Evolutionary conservation across 2,888 invertebrate genomes (phyloP).

Genomic region (Loripinus fragilis): DNA sequence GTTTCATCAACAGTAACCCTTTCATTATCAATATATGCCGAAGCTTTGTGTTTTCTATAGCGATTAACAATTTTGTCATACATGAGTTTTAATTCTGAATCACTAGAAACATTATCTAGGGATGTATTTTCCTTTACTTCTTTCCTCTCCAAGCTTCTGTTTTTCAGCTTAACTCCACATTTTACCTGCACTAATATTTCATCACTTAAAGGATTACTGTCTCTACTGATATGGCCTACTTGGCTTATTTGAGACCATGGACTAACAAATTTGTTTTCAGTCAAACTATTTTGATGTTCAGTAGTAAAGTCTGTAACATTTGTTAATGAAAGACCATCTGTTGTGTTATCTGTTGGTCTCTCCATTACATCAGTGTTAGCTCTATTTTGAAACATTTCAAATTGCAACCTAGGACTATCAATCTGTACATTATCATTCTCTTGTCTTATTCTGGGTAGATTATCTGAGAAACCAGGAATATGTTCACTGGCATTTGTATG

Average conservation of each 20-base stretch:
- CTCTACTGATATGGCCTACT: not conserved
- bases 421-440: not conserved
- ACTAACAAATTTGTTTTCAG: slow-evolving; percentile 18
- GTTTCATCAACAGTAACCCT: slow-evolving; percentile 42
- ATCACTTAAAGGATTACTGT: not conserved
- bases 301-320: slow-evolving; percentile 52
- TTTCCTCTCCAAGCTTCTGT: not conserved
- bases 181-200: not conserved
- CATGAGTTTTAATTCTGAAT: not conserved
- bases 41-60: not conserved
- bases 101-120: not conserved
- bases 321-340: slow-evolving; percentile 47
- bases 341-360: not conserved
- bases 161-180: slow-evolving; percentile 4
- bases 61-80: slow-evolving; percentile 7
- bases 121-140: not conserved
- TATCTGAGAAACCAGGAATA: slow-evolving; percentile 41
- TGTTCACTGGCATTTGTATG: slow-evolving; percentile 46
- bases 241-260: not conserved
- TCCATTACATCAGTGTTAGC: not conserved
- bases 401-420: not conserved
- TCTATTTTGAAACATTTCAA: not conserved
- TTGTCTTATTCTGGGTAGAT: slow-evolving; percentile 2
- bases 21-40: not conserved
- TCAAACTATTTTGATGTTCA: slow-evolving; percentile 51